A percentile compares a stretch with the other conserved stretches of the same genome.
Evolutionary conservation across 2,888 invertebrate genomes (phyloP).

Genomic region (Flabesymbios commensalis): DNA sequence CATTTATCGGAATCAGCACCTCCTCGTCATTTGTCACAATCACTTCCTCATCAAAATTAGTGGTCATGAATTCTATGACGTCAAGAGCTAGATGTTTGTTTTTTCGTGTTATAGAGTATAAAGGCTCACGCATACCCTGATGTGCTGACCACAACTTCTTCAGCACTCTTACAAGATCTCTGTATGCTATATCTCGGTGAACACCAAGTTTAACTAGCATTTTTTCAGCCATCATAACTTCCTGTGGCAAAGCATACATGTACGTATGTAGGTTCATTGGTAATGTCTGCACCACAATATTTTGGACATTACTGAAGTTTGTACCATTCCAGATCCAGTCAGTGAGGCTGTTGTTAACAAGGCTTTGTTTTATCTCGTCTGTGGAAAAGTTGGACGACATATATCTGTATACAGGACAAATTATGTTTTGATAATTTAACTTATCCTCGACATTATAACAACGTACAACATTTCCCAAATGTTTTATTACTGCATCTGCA

Average conservation of each 20-base stretch:
- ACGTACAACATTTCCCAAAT: constrained; percentile 2
- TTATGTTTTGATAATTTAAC: neutral
- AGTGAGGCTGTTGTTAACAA: neutral
- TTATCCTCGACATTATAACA: constrained; percentile 3
- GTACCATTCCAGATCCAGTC: constrained; percentile 39
- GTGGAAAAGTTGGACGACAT: neutral
- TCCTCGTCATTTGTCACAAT: neutral
- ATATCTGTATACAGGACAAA: constrained; percentile 6
- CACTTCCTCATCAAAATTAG: neutral
- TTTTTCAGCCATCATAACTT: constrained; percentile 21
- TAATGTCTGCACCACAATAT: constrained; percentile 16
- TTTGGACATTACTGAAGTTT: constrained; percentile 24
- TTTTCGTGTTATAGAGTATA: no score
- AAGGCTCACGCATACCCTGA: no score
- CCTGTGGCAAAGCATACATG: constrained; percentile 27
- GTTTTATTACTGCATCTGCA: neutral
- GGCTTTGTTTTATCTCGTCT: neutral
- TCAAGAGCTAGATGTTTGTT: no score
- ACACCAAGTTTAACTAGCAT: no score
- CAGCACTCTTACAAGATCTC: no score
- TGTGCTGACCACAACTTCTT: no score
- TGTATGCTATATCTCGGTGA: no score
- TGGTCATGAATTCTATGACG: no score
- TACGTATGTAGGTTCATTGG: constrained; percentile 33
- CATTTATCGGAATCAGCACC: constrained; percentile 1